phyloP scores from a whole-genome alignment of 2,888 invertebrate genomes.

The Agrilus biguttatus region DNA sequence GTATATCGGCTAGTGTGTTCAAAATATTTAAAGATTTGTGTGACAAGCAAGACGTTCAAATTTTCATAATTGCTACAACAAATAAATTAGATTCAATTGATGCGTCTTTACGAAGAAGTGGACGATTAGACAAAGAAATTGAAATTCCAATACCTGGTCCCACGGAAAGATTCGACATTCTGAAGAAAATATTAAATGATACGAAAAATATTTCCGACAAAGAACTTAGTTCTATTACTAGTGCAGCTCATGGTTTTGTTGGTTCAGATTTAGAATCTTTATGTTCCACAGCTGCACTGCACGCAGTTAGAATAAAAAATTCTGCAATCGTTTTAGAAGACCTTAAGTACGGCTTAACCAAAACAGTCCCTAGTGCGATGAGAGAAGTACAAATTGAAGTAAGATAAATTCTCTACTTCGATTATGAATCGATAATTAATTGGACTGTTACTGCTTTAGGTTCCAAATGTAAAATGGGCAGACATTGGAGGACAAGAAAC shows the following conservation, averaged over 20 bases:
- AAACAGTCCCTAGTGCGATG: conserved; percentile 81
- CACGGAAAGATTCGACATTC: conserved; percentile 47
- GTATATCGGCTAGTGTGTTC: conserved; percentile 53
- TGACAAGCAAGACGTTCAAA: conserved; percentile 22
- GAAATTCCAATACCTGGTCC: conserved; percentile 66
- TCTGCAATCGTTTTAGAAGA: conserved; percentile 31
- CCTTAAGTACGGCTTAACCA: conserved; percentile 47
- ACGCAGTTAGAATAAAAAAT: conserved; percentile 36
- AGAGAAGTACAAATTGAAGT: conserved; percentile 76
- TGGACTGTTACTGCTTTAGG: conserved; percentile 10
- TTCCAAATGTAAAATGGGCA: conserved; percentile 74
- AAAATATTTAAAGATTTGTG: conserved; percentile 39
- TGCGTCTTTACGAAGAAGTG: conserved; percentile 59
- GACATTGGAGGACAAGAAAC: conserved; percentile 88
- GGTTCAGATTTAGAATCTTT: conserved; percentile 74
- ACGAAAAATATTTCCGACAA: conserved; percentile 40
- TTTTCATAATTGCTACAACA: conserved; percentile 66
- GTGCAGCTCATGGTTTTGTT: conserved; percentile 76
- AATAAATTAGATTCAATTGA: conserved; percentile 65
- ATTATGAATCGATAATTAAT: background rate
- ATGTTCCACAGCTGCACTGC: conserved; percentile 56
- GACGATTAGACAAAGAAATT: conserved; percentile 67
- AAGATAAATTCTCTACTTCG: conserved; percentile 3
- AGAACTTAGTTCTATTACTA: conserved; percentile 49
- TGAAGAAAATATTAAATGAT: conserved; percentile 45